Evolutionary conservation across 2,113 vertebrate genomes (phyloP), one percentile per base, ranked within the genome.

Genomic region (Sclerurus mexicanus): DNA sequence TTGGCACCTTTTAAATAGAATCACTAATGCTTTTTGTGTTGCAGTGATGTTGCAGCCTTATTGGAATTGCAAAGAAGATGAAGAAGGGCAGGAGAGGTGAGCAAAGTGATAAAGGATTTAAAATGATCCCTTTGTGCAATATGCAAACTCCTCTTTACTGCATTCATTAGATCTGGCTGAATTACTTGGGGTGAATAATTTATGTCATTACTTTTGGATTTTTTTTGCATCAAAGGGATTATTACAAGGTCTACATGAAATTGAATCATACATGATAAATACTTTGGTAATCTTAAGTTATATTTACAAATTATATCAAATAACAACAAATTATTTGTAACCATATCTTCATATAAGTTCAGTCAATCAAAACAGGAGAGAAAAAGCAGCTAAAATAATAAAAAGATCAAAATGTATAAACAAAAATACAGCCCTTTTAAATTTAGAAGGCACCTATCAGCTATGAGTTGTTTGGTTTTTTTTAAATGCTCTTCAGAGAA

Each of bases 31-130:
- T 93, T 68, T 95, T 96, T 81, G 47, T 93, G 83, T 90, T 75
- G 75, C 78, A 63, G 50, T 49, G 59, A 73, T 93, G 91, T 80
- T 93, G 52, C 75, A 92, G 52, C 56, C 82, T 84, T 92, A 94
- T 78, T 93, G 76, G 92, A 96, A 96, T 95, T 97, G 79, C 83
- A 94, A 94, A 96, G 64, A 81, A 91, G 76, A 86, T 53, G 72
- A 89, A 82, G 62, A 75, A 93, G 44, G 83, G 76, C 79, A 93
- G 92, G 37, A 84, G 60, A 84, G 82, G 85, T 93, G 82, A 94
- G 75, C 39, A 89, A 91, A 93, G 37, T 75, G 79, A 91, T 67
- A 96, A 95, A 81, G 76, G 37, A 50, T 89, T 89, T 93, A 12
- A 94, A 96, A 92, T 49, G 19, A 90, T 88, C 64, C 44, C 49